A percentile compares a stretch with the other conserved stretches of the same genome.
Evolutionary conservation across 2,113 vertebrate species (phyloP).

Genomic region (Steatornis caripensis): DNA sequence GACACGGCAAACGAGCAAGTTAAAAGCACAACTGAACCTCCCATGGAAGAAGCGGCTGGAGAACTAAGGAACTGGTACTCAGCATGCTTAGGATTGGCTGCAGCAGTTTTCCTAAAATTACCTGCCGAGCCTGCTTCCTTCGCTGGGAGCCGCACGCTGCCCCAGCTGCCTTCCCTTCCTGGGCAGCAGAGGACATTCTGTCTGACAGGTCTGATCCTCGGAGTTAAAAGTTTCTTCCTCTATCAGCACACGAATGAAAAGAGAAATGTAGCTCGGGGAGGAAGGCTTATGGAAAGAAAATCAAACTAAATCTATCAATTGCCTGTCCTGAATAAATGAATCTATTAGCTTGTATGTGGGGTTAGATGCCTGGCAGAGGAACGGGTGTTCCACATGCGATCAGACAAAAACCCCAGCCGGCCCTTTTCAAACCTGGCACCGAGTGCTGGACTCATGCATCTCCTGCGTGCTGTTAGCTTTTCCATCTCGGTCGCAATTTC

Average conservation of each 20-base stretch:
- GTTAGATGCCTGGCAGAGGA: not conserved
- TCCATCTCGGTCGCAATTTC: not conserved
- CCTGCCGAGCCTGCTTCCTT: not conserved
- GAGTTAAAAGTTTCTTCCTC: slow-evolving; percentile 43
- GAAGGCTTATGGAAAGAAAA: slow-evolving; percentile 20
- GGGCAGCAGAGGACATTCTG: not conserved
- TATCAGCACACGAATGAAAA: slow-evolving; percentile 37
- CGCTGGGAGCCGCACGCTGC: not conserved
- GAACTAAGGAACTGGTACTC: not conserved
- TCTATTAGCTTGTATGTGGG: not conserved
- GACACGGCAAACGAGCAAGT: not conserved
- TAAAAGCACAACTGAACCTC: not conserved
- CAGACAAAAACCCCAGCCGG: not conserved
- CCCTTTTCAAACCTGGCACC: not conserved
- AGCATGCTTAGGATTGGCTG: not conserved
- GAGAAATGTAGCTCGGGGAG: not conserved
- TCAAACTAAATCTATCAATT: slow-evolving; percentile 26
- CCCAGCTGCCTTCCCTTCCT: not conserved
- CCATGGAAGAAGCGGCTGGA: not conserved
- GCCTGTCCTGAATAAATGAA: slow-evolving; percentile 30
- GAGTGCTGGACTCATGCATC: not conserved
- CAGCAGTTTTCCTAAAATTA: not conserved
- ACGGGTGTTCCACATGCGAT: not conserved
- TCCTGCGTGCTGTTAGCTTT: not conserved
- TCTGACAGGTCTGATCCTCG: slow-evolving; percentile 22